Percentiles rank a stretch among this genome's conserved stretches.
Conservation (phyloP, 1,140 invertebrate species). For the Drosophila grimshawi region DNA sequence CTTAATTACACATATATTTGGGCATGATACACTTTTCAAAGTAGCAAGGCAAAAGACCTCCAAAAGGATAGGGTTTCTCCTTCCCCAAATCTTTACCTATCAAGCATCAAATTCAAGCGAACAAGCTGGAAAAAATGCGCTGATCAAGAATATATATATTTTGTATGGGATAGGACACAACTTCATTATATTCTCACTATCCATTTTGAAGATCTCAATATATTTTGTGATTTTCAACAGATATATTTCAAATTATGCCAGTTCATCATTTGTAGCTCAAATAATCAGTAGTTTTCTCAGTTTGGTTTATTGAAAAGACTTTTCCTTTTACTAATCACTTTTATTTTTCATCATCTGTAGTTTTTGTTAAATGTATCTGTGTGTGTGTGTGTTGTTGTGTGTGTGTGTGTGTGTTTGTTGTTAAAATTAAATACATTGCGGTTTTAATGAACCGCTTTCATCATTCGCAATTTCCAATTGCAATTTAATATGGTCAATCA, state of each 20-base stretch:
- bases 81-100: too few species aligned
- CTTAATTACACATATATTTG: neutral
- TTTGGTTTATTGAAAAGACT: conserved; percentile 22
- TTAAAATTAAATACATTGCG: conserved; percentile 75
- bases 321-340: conserved; percentile 76
- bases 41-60: too few species aligned
- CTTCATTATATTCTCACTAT: too few species aligned
- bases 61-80: too few species aligned
- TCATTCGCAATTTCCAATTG: conserved; percentile 48
- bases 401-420: conserved; percentile 50
- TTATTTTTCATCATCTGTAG: conserved; percentile 72
- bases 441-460: conserved; percentile 32
- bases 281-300: neutral
- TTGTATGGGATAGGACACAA: too few species aligned
- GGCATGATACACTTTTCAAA: too few species aligned
- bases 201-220: too few species aligned
- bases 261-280: neutral
- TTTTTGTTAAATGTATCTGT: conserved; percentile 52
- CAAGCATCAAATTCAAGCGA: too few species aligned
- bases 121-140: too few species aligned
- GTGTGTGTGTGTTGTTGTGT: conserved; percentile 53
- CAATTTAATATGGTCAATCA: conserved; percentile 25
- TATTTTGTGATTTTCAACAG: too few species aligned
- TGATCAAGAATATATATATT: too few species aligned
- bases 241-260: too few species aligned